Evolutionary conservation across 2,797 vertebrate species (phyloP), one percentile per base, ranked within the genome.

Genomic region (Vultur gryphus): DNA sequence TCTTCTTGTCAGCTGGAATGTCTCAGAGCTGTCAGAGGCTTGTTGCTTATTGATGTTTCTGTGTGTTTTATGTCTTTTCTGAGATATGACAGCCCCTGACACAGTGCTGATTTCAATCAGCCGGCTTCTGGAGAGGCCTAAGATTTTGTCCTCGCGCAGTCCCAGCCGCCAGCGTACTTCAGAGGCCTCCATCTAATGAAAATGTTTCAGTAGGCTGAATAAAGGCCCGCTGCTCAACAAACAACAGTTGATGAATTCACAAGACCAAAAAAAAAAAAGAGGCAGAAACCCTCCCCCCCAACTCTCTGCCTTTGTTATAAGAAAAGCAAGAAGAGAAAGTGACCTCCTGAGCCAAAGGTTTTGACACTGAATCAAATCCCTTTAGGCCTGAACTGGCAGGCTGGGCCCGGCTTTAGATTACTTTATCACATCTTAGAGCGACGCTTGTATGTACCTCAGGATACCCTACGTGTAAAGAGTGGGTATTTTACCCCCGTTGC

Each of bases 1-100:
- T 98, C 98, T 98, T 98, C 98, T 98, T 98, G 98, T 99, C 98
- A 98, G 97, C 98, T 98, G 97, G 98, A 98, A 98, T 98, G 98
- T 98, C 98, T 98, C 98, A 97, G 98, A 99, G 99, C 99, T 99
- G 99, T 99, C 99, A 99, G 98, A 98, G 98, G 99, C 99, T 99
- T 99, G 99, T 99, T 99, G 99, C 99, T 99, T 99, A 99, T 99
- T 99, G 99, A 99, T 99, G 99, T 99, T 99, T 99, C 98, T 98
- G 98, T 98, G 99, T 99, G 99, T 99, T 99, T 99, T 99, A 99
- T 99, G 99, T 99, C 99, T 98, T 98, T 97, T 98, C 98, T 98
- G 98, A 99, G 99, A 99, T 99, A 99, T 99, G 99, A 99, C 98
- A 99, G 99, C 98, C 98, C 98, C 98, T 99, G 99, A 99, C 99